Evolutionary conservation across 2,888 invertebrate genomes (phyloP).

Genomic region (Caenorhabditis zanzibari): DNA sequence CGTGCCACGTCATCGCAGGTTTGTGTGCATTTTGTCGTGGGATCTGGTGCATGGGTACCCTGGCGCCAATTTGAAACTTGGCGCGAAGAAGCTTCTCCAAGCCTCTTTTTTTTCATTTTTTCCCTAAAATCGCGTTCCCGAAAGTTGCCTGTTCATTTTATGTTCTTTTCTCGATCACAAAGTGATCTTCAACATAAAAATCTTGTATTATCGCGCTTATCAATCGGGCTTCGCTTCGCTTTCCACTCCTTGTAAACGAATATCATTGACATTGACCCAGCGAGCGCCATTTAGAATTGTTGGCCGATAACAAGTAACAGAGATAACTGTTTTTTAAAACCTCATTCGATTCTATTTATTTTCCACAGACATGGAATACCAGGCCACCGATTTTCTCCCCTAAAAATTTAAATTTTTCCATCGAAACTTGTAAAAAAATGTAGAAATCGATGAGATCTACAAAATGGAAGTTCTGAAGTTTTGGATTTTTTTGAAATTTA

Average conservation of each 20-base stretch:
- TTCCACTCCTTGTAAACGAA: constrained; percentile 24
- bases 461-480: no score
- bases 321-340: constrained; percentile 7
- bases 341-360: not conserved
- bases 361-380: no score
- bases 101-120: constrained; percentile 3
- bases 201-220: constrained; percentile 29
- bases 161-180: constrained; percentile 35
- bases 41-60: not conserved
- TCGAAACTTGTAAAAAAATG: no score
- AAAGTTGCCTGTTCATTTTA: not conserved
- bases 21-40: constrained; percentile 47
- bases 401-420: no score
- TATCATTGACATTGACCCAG: constrained; percentile 50
- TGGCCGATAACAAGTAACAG: constrained; percentile 40
- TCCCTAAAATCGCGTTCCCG: not conserved
- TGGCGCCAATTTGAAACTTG: constrained; percentile 27
- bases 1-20: constrained; percentile 33
- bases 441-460: no score
- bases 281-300: constrained; percentile 7
- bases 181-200: constrained; percentile 55
- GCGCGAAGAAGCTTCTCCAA: no score
- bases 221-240: constrained; percentile 21
- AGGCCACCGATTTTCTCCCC: no score
- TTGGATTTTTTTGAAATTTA: no score